Evolutionary conservation across 1,140 invertebrate species (phyloP).

Genomic region (Euglossa dilemma): DNA sequence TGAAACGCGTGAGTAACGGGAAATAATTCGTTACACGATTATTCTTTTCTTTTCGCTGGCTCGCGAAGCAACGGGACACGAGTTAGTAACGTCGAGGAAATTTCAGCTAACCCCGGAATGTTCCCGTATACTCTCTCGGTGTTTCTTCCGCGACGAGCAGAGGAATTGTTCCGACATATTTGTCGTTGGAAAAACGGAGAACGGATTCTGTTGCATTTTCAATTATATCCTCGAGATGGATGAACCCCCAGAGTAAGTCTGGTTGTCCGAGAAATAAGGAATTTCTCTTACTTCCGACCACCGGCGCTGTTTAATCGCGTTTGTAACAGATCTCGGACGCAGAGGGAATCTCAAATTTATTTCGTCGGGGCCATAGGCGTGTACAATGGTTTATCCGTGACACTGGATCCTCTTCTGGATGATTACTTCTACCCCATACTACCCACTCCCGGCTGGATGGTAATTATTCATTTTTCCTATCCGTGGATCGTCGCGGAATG

Average conservation of each 20-base stretch:
- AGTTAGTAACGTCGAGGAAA: neutral
- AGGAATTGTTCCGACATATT: constrained; percentile 81
- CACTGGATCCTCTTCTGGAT: constrained; percentile 78
- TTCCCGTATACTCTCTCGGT: constrained; percentile 79
- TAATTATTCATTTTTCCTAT: constrained; percentile 11
- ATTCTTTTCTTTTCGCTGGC: neutral
- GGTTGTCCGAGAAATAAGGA: neutral
- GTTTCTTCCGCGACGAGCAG: constrained; percentile 75
- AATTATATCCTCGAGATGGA: constrained; percentile 78
- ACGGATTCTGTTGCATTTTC: constrained; percentile 84
- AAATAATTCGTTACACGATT: neutral
- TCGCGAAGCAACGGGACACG: neutral
- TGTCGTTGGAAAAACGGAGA: constrained; percentile 78
- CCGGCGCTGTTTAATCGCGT: neutral
- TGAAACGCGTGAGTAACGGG: constrained; percentile 42
- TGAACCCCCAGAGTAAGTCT: constrained; percentile 55
- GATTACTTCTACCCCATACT: constrained; percentile 82
- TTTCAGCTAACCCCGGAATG: constrained; percentile 82
- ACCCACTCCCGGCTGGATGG: constrained; percentile 69
- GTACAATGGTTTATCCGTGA: constrained; percentile 77
- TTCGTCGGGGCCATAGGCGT: constrained; percentile 50
- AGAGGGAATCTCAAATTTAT: neutral
- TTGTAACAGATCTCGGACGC: neutral
- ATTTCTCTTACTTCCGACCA: too few relatives aligned
- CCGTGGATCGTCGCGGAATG: too few relatives aligned